Evolutionary conservation across 2,888 invertebrate genomes (phyloP).

Genomic region (Xylota sylvarum): DNA sequence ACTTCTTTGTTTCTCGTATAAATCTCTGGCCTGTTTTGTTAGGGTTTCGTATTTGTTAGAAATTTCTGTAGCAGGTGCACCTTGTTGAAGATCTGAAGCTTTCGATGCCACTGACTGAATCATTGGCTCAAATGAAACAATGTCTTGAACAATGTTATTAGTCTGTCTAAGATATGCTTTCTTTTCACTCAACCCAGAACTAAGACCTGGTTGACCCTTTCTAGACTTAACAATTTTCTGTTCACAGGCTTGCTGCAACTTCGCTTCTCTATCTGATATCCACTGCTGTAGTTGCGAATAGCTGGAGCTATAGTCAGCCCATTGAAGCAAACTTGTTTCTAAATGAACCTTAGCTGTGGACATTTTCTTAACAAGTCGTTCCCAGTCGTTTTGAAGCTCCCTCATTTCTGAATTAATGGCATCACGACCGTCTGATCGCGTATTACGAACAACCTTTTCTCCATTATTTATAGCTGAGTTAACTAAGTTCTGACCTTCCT

Average conservation of each 20-base stretch:
- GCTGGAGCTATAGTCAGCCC: constrained; percentile 98
- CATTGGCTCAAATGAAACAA: constrained; percentile 98
- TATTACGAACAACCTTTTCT: constrained; percentile 94
- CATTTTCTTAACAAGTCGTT: constrained; percentile 95
- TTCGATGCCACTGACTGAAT: constrained; percentile 97
- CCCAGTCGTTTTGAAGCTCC: constrained; percentile 96
- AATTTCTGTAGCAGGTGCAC: constrained; percentile 96
- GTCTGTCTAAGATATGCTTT: constrained; percentile 96
- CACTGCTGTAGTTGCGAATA: constrained; percentile 96
- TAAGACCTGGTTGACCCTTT: constrained; percentile 91
- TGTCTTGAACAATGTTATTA: constrained; percentile 97
- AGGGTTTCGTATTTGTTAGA: constrained; percentile 95
- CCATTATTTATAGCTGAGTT: constrained; percentile 95
- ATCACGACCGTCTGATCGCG: constrained; percentile 95
- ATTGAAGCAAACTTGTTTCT: constrained; percentile 95
- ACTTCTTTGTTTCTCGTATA: constrained; percentile 95
- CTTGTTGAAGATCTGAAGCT: constrained; percentile 96
- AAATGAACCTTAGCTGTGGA: constrained; percentile 95
- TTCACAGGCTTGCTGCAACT: constrained; percentile 95
- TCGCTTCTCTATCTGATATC: constrained; percentile 97
- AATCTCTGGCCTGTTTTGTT: constrained; percentile 95
- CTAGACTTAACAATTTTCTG: constrained; percentile 92
- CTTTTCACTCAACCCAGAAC: constrained; percentile 92
- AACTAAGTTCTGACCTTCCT: constrained; percentile 94
- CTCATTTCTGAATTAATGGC: constrained; percentile 94